Conservation (phyloP, 1,140 invertebrate genomes). For the Neodiprion pinetum region DNA sequence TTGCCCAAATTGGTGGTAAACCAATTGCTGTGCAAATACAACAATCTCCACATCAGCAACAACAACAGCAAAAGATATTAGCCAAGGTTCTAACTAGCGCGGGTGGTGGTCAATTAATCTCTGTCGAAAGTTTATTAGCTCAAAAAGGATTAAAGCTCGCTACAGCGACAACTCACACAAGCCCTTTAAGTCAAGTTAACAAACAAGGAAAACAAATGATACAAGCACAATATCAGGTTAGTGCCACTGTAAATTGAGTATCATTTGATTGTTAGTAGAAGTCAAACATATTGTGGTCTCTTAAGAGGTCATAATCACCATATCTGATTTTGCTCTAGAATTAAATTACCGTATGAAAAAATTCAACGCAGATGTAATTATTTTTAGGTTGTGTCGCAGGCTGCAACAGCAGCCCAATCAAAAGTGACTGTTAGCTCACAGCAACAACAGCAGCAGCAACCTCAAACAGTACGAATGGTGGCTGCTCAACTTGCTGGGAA, state of each 20-base stretch:
- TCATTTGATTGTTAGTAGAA: not conserved
- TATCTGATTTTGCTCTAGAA: too few relatives aligned
- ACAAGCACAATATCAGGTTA: constrained; percentile 57
- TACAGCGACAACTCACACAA: constrained; percentile 42
- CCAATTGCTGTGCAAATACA: constrained; percentile 59
- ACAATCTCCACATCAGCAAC: constrained; percentile 54
- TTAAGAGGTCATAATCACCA: too few relatives aligned
- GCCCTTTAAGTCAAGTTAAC: constrained; percentile 50
- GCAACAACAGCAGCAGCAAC: constrained; percentile 43
- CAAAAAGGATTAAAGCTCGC: constrained; percentile 65
- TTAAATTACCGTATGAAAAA: too few relatives aligned
- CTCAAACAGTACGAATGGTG: constrained; percentile 64
- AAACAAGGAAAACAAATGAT: constrained; percentile 57
- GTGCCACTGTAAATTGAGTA: not conserved
- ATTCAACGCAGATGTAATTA: not conserved
- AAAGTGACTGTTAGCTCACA: constrained; percentile 57
- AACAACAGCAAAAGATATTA: constrained; percentile 57
- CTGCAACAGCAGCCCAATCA: constrained; percentile 47
- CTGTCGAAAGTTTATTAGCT: constrained; percentile 71
- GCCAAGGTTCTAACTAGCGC: constrained; percentile 68
- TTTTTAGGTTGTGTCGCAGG: constrained; percentile 54
- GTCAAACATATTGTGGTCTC: not conserved
- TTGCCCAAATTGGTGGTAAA: constrained; percentile 60
- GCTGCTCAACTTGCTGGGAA: constrained; percentile 70
- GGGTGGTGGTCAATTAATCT: constrained; percentile 69